Conservation (phyloP, 2,113 vertebrate species). For the Eleginops maclovinus region DNA sequence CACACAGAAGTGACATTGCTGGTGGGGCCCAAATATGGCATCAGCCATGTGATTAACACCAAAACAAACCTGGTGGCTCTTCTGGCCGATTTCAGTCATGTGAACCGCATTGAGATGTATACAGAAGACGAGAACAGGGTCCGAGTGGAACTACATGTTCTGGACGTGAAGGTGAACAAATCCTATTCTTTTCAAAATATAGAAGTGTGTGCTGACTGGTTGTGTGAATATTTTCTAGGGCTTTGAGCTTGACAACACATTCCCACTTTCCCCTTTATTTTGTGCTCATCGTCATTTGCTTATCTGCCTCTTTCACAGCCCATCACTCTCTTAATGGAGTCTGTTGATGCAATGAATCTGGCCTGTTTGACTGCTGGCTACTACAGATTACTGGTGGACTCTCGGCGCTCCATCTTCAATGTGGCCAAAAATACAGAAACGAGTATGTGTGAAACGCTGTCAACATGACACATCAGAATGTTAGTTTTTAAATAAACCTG, state of each 20-base stretch:
- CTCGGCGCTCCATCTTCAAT: constrained; percentile 97
- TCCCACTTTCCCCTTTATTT: constrained; percentile 28
- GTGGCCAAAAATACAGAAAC: constrained; percentile 90
- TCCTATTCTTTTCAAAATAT: neutral
- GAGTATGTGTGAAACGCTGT: constrained; percentile 56
- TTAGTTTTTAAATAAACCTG: constrained; percentile 12
- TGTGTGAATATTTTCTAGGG: constrained; percentile 14
- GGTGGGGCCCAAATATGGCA: constrained; percentile 95
- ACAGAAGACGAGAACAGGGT: constrained; percentile 93
- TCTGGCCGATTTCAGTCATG: constrained; percentile 97
- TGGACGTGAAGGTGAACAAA: constrained; percentile 93
- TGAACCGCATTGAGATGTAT: constrained; percentile 99
- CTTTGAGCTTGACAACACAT: constrained; percentile 2
- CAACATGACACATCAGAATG: constrained; percentile 32
- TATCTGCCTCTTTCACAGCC: constrained; percentile 86
- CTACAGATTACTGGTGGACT: constrained; percentile 96
- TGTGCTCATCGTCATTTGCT: constrained; percentile 49
- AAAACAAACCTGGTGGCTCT: constrained; percentile 97
- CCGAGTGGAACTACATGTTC: constrained; percentile 94
- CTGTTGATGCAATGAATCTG: constrained; percentile 97
- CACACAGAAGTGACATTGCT: constrained; percentile 96
- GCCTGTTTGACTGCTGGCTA: constrained; percentile 98
- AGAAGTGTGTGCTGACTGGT: neutral
- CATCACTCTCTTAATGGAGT: constrained; percentile 97
- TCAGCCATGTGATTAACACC: constrained; percentile 98